Evolutionary conservation across 53 echinoderm and acorn worm genomes (phyloP), one percentile per base, ranked within the genome.

Genomic region (Antedon mediterranea): DNA sequence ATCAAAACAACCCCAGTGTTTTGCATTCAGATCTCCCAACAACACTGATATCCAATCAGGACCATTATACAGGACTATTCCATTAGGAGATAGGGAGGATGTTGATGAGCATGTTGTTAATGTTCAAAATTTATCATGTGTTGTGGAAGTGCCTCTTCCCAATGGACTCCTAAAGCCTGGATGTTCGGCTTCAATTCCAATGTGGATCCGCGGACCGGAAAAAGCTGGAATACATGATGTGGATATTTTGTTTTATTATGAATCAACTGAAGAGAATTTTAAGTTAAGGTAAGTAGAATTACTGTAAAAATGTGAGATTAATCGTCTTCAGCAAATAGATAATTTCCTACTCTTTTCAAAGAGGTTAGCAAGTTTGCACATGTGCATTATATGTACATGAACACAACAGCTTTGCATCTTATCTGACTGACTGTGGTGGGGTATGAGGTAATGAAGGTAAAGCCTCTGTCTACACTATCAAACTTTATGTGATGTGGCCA

Each of bases 201-300:
- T 93, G 88, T 98, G 90, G 82, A 78, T 98, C 34, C 88, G 93
- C 42, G 98, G 98, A 30, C 98, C 98, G 33, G 90, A 93, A 73
- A 86, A 80, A 23, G 88, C 88, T 34, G 98, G 98, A 28, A 73
- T 92, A n/a, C 98, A 98, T 57, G 93, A 98, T 77, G 78, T 98
- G 34, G 93, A 85, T 80, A 90, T 98, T 88, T 72, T 98, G 42
- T 98, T 98, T 82, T 90, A 89, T 82, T 98, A 98, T 43, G 90
- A 90, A 79, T 86, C 98, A 23, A 77, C 85, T 14, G 90, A 98
- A 31, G 98, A 98, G 84, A 98, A 98, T 73, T 71, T 84, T 0
- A 92, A 88, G 57, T 90, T 98, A 44, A 98, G 98, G 98, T 98
- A 73, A 74, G 74, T 42, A 28, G 27, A 43, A 37, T 6, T n/a